phyloP scores from a whole-genome alignment of 2,113 vertebrate species.

The Asarcornis scutulata region DNA sequence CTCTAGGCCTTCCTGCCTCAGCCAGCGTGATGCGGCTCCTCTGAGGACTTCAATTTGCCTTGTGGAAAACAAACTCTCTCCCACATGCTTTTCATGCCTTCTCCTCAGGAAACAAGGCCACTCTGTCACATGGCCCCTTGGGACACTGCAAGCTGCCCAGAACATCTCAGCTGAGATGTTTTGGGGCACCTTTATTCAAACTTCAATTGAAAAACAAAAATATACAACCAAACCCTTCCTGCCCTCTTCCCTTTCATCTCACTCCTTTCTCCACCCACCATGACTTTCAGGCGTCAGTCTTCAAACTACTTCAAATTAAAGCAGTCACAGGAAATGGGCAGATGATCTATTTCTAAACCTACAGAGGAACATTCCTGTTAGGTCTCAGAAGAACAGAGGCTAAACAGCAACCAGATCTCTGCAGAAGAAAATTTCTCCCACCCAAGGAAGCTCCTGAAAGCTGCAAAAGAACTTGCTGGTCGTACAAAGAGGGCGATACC shows the following conservation, averaged over 20 bases:
- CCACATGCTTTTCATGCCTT: not conserved
- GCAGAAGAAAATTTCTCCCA: too few relatives aligned
- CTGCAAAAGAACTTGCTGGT: fast-evolving
- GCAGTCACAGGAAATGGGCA: fast-evolving
- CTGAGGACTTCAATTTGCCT: not conserved
- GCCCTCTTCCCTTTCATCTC: slow-evolving; percentile 15
- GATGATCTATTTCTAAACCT: not conserved
- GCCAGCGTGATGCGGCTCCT: not conserved
- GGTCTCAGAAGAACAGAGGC: not conserved
- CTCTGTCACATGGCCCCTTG: not conserved
- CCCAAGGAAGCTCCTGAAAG: not conserved
- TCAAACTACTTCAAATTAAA: not conserved
- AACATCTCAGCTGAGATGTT: not conserved
- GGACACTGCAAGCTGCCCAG: not conserved
- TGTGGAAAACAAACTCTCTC: not conserved
- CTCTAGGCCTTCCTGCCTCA: not conserved
- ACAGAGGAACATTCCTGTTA: not conserved
- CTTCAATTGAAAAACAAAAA: not conserved
- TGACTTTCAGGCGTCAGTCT: not conserved
- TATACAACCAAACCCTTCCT: not conserved
- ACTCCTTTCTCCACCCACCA: not conserved
- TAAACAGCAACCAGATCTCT: not conserved
- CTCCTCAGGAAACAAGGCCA: not conserved
- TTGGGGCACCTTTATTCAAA: not conserved
- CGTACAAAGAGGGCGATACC: not conserved